phyloP scores from a whole-genome alignment of 1,140 invertebrate genomes.

The Caenorhabditis briggsae region DNA sequence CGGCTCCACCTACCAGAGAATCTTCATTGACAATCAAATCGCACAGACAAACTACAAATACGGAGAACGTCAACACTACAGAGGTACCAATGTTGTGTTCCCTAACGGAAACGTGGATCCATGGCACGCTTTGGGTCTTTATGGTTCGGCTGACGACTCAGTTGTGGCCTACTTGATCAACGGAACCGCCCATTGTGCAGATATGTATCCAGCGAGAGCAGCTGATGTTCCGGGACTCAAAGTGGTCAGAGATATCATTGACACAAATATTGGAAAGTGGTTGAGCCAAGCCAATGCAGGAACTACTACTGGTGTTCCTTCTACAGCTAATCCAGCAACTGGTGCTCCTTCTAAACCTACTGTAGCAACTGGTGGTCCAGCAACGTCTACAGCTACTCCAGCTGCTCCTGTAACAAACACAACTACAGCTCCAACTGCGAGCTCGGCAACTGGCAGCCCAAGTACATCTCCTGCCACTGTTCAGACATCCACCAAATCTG shows the following conservation, averaged over 20 bases:
- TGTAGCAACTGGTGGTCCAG: too few species aligned
- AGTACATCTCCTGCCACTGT: neutral
- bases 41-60: neutral
- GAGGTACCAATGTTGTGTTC: slow-evolving; percentile 87
- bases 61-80: slow-evolving; percentile 78
- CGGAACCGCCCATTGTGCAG: slow-evolving; percentile 61
- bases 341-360: too few species aligned
- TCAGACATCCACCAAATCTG: neutral
- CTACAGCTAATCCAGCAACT: too few species aligned
- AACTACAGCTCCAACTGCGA: too few species aligned
- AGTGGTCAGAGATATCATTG: neutral
- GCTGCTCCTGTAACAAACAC: too few species aligned
- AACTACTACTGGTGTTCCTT: too few species aligned
- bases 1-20: neutral
- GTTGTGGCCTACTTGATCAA: slow-evolving; percentile 76
- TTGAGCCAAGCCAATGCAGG: neutral
- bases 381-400: too few species aligned
- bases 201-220: slow-evolving; percentile 53
- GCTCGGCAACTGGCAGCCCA: too few species aligned
- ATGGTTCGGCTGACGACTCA: slow-evolving; percentile 71
- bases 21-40: neutral
- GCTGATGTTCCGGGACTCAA: slow-evolving; percentile 55
- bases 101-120: slow-evolving; percentile 92
- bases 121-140: slow-evolving; percentile 86
- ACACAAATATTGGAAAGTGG: slow-evolving; percentile 18